phyloP scores from a whole-genome alignment of 2,113 vertebrate genomes.

The Etheostoma spectabile region DNA sequence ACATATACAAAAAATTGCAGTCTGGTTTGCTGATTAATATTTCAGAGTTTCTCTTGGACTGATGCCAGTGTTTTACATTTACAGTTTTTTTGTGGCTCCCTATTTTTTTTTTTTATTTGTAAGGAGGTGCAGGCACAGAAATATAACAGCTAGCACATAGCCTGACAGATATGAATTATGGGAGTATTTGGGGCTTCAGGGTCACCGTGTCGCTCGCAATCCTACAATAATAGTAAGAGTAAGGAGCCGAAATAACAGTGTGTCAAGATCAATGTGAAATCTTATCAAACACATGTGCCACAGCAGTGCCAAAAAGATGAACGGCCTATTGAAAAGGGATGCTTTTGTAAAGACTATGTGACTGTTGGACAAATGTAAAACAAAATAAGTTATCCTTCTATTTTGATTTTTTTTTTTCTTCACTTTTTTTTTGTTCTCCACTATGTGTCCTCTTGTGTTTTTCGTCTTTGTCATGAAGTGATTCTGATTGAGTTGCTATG shows the following conservation, averaged over 20 bases:
- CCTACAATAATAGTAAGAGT: not conserved
- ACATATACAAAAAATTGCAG: not conserved
- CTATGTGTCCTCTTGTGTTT: not conserved
- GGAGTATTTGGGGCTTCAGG: not conserved
- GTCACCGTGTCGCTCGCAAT: not conserved
- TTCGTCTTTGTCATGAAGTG: conserved; percentile 3
- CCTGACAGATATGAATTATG: conserved; percentile 4
- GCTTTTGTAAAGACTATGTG: conserved; percentile 3
- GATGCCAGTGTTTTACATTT: conserved; percentile 3
- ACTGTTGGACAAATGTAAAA: conserved; percentile 24
- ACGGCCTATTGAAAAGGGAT: not conserved
- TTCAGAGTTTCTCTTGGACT: not conserved
- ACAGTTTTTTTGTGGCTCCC: not conserved
- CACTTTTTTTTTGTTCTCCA: not conserved
- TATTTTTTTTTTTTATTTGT: not conserved
- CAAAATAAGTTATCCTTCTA: not conserved
- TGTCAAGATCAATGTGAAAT: conserved; percentile 23
- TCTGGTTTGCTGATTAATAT: not conserved
- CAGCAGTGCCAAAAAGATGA: conserved; percentile 57
- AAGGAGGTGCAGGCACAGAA: conserved; percentile 15
- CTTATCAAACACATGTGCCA: conserved; percentile 14
- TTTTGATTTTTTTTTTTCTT: not conserved
- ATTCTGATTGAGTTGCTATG: conserved; percentile 21
- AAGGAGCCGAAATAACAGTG: not conserved
- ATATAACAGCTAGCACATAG: not conserved